Percentiles rank a stretch among this genome's conserved stretches.
These are phyloP conservation scores for Silurus meridionalis DNA, from an alignment of 2,113 vertebrate genomes.

Conservation along the genomic window DNA sequence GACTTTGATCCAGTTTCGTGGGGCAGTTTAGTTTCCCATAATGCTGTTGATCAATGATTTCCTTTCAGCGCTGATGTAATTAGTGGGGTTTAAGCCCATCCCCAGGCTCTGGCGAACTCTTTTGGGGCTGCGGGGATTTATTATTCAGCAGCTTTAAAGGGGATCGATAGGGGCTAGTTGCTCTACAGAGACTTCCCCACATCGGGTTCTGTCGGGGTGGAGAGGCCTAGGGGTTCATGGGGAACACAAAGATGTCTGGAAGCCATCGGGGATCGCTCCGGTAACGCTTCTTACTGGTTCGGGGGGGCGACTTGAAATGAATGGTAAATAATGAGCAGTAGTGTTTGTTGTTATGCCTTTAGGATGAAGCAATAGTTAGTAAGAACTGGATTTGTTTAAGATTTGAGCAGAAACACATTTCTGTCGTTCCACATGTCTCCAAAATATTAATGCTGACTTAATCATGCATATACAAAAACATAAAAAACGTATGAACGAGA, in stretches of 20 bases:
- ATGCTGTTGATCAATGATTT: constrained; percentile 88
- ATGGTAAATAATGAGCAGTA: constrained; percentile 25
- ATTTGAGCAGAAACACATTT: neutral
- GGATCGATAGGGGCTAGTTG: constrained; percentile 80
- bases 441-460: neutral
- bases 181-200: constrained; percentile 65
- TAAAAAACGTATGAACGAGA: neutral
- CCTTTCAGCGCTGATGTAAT: constrained; percentile 90
- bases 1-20: constrained; percentile 84
- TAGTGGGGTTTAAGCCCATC: constrained; percentile 80
- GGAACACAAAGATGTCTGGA: constrained; percentile 24
- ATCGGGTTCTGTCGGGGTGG: constrained; percentile 24
- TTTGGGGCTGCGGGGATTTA: constrained; percentile 71
- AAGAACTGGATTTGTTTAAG: neutral
- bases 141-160: constrained; percentile 77
- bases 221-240: constrained; percentile 36
- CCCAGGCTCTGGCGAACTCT: constrained; percentile 67
- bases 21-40: constrained; percentile 83
- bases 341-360: neutral
- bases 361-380: neutral
- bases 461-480: neutral
- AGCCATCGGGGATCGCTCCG: constrained; percentile 11
- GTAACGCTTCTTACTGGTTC: constrained; percentile 4
- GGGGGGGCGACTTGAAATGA: neutral
- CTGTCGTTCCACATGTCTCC: neutral